Conservation (phyloP, 2,888 invertebrate genomes). For the Liodrosophila aerea region DNA sequence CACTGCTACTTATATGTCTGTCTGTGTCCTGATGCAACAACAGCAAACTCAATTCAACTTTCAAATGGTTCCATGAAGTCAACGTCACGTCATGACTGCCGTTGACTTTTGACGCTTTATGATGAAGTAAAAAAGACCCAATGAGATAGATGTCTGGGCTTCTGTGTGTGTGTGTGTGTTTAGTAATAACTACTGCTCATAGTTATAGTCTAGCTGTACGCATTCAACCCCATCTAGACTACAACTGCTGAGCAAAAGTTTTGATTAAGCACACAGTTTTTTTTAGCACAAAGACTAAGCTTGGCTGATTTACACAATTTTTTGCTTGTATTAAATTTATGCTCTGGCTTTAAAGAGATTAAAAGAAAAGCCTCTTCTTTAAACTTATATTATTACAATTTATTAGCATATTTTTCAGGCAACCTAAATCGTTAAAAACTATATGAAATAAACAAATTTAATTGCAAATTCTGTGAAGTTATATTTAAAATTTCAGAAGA, state of each 20-base stretch:
- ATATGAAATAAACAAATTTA: too few species aligned
- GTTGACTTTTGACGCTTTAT: slow-evolving; percentile 64
- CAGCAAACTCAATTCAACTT: slow-evolving; percentile 73
- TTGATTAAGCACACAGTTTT: slow-evolving; percentile 50
- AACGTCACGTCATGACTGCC: slow-evolving; percentile 12
- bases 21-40: slow-evolving; percentile 15
- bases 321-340: too few species aligned
- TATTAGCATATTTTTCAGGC: too few species aligned
- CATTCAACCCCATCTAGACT: slow-evolving; percentile 9
- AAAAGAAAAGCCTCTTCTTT: too few species aligned
- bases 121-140: slow-evolving; percentile 63
- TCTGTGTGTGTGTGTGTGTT: slow-evolving; percentile 35
- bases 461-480: too few species aligned
- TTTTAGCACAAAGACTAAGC: slow-evolving; percentile 5
- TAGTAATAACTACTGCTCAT: slow-evolving; percentile 35
- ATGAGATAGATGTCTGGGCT: too few species aligned
- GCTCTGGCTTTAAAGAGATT: too few species aligned
- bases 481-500: too few species aligned
- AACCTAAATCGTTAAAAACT: too few species aligned
- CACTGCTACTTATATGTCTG: slow-evolving; percentile 15
- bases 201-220: slow-evolving; percentile 20
- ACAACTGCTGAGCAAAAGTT: slow-evolving; percentile 59
- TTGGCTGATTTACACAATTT: slow-evolving; percentile 4
- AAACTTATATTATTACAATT: too few species aligned
- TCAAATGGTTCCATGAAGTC: slow-evolving; percentile 58